phyloP scores from a whole-genome alignment of 2,797 vertebrate genomes.

The Melanotaenia nigrans region DNA sequence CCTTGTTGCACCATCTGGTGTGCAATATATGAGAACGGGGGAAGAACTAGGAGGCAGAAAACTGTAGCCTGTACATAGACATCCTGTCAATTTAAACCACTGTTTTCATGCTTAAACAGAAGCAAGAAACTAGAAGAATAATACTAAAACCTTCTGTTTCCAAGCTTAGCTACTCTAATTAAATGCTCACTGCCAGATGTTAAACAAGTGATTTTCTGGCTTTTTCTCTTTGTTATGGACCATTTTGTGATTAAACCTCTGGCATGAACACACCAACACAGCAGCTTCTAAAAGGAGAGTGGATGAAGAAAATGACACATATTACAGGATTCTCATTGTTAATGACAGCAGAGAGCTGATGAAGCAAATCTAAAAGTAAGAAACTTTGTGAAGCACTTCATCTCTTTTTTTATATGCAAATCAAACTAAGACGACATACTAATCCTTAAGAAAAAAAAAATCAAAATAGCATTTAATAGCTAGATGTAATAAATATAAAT shows the following conservation, averaged over 20 bases:
- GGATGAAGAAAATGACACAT: conserved; percentile 40
- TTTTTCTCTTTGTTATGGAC: conserved; percentile 51
- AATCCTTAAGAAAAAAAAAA: neutral
- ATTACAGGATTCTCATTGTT: conserved; percentile 20
- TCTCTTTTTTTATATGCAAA: conserved; percentile 17
- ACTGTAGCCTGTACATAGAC: conserved; percentile 26
- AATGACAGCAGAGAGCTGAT: conserved; percentile 35
- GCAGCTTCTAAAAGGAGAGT: conserved; percentile 71
- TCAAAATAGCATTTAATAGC: neutral
- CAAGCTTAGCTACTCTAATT: conserved; percentile 44
- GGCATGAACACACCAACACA: conserved; percentile 63
- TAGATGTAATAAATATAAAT: neutral
- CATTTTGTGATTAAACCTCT: conserved; percentile 73
- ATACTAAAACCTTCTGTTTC: conserved; percentile 42
- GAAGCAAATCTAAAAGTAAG: conserved; percentile 18
- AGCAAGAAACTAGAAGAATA: conserved; percentile 46
- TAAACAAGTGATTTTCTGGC: conserved; percentile 47
- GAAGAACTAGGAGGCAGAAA: conserved; percentile 32
- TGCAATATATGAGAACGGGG: conserved; percentile 38
- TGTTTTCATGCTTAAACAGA: conserved; percentile 30
- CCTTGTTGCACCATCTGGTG: conserved; percentile 51
- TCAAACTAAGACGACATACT: neutral
- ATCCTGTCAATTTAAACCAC: conserved; percentile 37
- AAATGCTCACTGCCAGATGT: conserved; percentile 67
- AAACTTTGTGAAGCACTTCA: conserved; percentile 12